phyloP scores from a whole-genome alignment of 2,113 vertebrate species.

The Passer montanus region DNA sequence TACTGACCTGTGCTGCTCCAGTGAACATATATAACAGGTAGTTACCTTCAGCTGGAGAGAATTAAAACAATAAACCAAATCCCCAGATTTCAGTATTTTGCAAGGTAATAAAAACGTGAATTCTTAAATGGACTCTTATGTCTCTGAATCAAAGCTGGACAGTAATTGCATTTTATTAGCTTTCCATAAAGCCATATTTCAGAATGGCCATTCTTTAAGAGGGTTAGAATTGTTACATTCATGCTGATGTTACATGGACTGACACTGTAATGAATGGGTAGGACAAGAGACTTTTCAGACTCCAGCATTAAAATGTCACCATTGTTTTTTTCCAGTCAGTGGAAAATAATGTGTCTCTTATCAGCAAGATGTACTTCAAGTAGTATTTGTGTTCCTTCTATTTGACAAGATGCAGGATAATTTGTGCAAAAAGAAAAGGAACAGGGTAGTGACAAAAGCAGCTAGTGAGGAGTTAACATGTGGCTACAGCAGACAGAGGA shows the following conservation, averaged over 20 bases:
- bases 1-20: conserved; percentile 19
- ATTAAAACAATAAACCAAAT: conserved; percentile 69
- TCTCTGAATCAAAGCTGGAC: conserved; percentile 60
- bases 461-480: conserved; percentile 55
- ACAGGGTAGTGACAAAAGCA: conserved; percentile 17
- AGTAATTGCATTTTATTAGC: conserved; percentile 66
- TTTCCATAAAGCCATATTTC: conserved; percentile 38
- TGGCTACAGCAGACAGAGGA: conserved; percentile 50
- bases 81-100: not conserved
- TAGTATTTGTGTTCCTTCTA: conserved; percentile 32
- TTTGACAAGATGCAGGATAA: conserved; percentile 9
- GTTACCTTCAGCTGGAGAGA: conserved; percentile 49
- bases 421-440: conserved; percentile 31
- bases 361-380: not conserved
- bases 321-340: conserved; percentile 29
- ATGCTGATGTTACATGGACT: not conserved
- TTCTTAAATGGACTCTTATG: conserved; percentile 35
- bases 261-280: conserved; percentile 40
- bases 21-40: conserved; percentile 47
- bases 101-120: conserved; percentile 40
- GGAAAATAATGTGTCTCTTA: conserved; percentile 56
- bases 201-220: conserved; percentile 22
- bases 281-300: conserved; percentile 38
- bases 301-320: conserved; percentile 54
- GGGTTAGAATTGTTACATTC: not conserved